Evolutionary conservation across 1,140 invertebrate genomes (phyloP), one percentile per base, ranked within the genome.

Genomic region (Myzus persicae): DNA sequence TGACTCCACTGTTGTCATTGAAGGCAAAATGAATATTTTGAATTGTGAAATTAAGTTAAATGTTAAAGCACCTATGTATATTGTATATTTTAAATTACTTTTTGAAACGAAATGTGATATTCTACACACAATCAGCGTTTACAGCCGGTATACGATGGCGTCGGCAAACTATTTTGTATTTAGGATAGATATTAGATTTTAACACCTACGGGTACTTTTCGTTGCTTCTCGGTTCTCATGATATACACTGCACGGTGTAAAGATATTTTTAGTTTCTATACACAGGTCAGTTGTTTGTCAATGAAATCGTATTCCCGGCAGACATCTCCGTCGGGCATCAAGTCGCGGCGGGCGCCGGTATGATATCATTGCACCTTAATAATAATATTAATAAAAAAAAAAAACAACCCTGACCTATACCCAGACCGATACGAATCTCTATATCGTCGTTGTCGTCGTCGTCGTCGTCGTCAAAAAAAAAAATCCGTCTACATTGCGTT

Each of bases 311-410:
- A 31, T 82, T 67, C n/a, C 26, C 44, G n/a, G 44, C 76, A 92
- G 91, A 92, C 91, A 93, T 93, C 91, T 93, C 11, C 44, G 91
- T 51, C 91, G 81, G 91, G 91, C 91, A 93, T 93, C 91, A 85
- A 84, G 48, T 93, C n/a, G 91, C 46, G 91, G 2, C 91, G 44
- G 91, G 91, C 91, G 91, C 91, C 91, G 89, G 89, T 90, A 40
- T 67, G 54, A 67, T 90, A 93, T 44, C 31, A 36, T 81, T 76
- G 18, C 40, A 59, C 90, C 67, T 81, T 76, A 36, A 38, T 48
- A 38, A 54, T 67, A n/a, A n/a, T 67, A 44, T 24, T 38, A 92
- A 92, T 26, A 51, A 44, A 81, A 81, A 81, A 91, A 91, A 91
- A 92, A 82, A 82, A 36, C 81, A 93, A 51, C 67, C 90, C 42